Conservation (phyloP, 2,797 vertebrate genomes). For the Amazona ochrocephala region DNA sequence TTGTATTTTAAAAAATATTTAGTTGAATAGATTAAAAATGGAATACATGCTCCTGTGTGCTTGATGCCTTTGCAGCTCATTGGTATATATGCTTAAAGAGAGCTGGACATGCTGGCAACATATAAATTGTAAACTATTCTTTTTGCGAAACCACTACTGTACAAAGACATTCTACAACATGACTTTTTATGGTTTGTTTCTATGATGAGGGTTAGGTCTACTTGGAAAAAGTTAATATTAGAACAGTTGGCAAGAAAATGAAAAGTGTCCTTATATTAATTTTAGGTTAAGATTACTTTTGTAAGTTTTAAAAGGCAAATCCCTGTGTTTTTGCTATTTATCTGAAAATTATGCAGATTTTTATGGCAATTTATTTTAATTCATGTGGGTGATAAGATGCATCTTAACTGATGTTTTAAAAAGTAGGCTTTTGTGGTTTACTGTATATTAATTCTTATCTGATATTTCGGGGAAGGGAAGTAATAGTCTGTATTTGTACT, state of each 20-base stretch:
- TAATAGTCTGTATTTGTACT: background rate
- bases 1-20: background rate
- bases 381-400: background rate
- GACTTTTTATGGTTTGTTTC: background rate
- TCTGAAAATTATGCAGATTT: background rate
- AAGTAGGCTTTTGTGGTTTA: background rate
- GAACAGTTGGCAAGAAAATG: background rate
- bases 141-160: background rate
- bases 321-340: background rate
- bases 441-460: background rate
- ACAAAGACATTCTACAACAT: background rate
- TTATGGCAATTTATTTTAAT: background rate
- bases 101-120: background rate
- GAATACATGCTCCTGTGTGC: accelerated
- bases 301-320: background rate
- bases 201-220: background rate
- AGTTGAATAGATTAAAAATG: background rate
- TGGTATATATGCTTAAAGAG: background rate
- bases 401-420: background rate
- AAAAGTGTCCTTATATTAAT: background rate
- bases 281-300: background rate
- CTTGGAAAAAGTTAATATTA: background rate
- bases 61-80: background rate
- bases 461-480: accelerated
- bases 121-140: background rate